Conservation (phyloP, 2,888 invertebrate genomes). For the Drosophila diplacantha region DNA sequence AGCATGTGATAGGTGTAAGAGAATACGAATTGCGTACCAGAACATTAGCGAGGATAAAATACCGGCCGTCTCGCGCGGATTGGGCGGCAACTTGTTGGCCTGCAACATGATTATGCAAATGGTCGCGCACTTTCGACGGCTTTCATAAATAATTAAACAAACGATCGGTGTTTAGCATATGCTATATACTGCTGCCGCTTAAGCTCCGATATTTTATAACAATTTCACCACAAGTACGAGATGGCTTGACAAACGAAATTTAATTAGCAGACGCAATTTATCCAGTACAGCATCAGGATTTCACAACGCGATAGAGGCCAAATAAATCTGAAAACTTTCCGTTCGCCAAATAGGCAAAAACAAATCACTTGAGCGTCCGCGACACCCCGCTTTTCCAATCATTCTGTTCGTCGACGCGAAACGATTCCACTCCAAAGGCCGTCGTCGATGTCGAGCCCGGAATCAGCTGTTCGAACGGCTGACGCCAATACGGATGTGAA, state of each 20-base stretch:
- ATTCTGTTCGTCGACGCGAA: slow-evolving; percentile 24
- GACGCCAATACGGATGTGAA: not conserved
- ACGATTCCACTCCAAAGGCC: not conserved
- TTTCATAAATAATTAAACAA: slow-evolving; percentile 4
- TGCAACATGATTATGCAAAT: slow-evolving; percentile 37
- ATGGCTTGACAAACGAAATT: not conserved
- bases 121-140: slow-evolving; percentile 1
- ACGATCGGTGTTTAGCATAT: not conserved
- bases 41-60: slow-evolving; percentile 82
- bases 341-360: slow-evolving; percentile 24
- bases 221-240: slow-evolving; percentile 26
- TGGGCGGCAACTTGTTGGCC: slow-evolving; percentile 77
- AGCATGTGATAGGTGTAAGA: slow-evolving; percentile 2
- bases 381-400: slow-evolving; percentile 34
- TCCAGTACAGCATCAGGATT: slow-evolving; percentile 14
- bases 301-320: not conserved
- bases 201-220: slow-evolving; percentile 7
- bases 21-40: slow-evolving; percentile 76
- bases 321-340: slow-evolving; percentile 38
- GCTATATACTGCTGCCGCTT: not conserved
- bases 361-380: slow-evolving; percentile 27
- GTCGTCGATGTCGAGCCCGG: not conserved
- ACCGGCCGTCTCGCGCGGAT: slow-evolving; percentile 81
- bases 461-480: slow-evolving; percentile 37
- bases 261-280: slow-evolving; percentile 3